Conservation (phyloP, 2,888 invertebrate genomes). For the Cephus sareptanus region DNA sequence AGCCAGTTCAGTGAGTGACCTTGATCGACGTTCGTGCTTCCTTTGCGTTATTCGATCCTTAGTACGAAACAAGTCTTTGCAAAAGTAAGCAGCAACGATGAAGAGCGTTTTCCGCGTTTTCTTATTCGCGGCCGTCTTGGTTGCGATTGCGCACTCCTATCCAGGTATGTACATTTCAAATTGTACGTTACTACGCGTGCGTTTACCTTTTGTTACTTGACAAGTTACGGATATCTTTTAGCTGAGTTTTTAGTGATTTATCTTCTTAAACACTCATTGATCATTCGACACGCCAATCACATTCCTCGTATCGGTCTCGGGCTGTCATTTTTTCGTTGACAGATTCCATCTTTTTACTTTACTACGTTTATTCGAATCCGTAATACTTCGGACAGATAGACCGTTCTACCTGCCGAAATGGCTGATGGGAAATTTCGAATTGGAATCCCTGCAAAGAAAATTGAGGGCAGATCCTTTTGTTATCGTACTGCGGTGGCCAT, state of each 20-base stretch:
- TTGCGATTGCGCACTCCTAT: constrained; percentile 48
- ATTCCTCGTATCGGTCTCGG: not conserved
- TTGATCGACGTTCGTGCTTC: constrained; percentile 41
- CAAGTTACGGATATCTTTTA: not conserved
- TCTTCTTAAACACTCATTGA: not conserved
- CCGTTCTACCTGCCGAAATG: not conserved
- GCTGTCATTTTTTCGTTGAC: not conserved
- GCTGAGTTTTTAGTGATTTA: not conserved
- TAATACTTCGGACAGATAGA: not conserved
- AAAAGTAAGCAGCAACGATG: constrained; percentile 29
- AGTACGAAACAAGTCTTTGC: constrained; percentile 38
- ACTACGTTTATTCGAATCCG: not conserved
- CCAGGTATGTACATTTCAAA: constrained; percentile 50
- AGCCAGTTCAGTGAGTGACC: constrained; percentile 48
- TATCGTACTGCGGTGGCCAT: not conserved
- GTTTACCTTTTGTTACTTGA: not conserved
- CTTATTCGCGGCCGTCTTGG: constrained; percentile 41
- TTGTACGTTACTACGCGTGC: not conserved
- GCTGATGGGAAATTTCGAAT: not conserved
- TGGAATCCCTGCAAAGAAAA: not conserved
- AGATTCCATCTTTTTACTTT: not conserved
- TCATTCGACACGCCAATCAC: not conserved
- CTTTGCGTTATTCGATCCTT: constrained; percentile 10
- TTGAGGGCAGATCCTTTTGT: not conserved
- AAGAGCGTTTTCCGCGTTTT: constrained; percentile 36